These are phyloP conservation scores for Atlantisia rogersi DNA, from an alignment of 2,113 vertebrate genomes.

Conservation along the genomic window DNA sequence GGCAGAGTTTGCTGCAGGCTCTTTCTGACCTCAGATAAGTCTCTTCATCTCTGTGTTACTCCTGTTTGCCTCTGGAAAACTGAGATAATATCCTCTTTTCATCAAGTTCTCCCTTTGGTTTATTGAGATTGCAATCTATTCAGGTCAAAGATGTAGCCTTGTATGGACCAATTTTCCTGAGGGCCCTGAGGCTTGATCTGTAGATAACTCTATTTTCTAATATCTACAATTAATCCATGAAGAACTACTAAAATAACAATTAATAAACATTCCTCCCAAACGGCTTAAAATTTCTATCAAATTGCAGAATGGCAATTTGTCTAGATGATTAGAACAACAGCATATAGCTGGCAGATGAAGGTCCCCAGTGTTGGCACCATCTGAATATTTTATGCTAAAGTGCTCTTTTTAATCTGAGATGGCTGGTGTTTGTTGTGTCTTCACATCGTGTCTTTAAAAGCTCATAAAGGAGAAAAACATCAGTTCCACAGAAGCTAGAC, in stretches of 20 bases:
- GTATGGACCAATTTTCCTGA: not conserved
- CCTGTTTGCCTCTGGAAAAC: not conserved
- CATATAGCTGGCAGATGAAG: not conserved
- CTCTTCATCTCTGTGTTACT: not conserved
- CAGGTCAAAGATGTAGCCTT: slow-evolving; percentile 34
- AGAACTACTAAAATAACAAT: not conserved
- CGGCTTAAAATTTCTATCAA: not conserved
- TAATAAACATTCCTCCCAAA: not conserved
- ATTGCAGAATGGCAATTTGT: not conserved
- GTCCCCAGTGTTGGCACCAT: not conserved
- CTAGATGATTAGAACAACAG: not conserved
- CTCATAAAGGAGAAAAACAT: not conserved
- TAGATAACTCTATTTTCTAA: slow-evolving; percentile 7
- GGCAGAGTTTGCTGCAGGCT: not conserved
- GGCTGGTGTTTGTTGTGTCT: not conserved
- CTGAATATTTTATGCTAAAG: not conserved
- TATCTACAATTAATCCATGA: not conserved
- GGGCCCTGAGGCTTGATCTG: not conserved
- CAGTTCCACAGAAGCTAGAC: not conserved
- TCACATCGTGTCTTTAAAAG: not conserved
- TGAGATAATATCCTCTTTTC: slow-evolving; percentile 25
- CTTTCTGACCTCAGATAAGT: not conserved
- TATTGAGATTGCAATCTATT: slow-evolving; percentile 41
- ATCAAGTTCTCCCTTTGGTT: slow-evolving; percentile 24
- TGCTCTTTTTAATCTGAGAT: not conserved